These are phyloP conservation scores for Nycticryphes semicollaris DNA, from an alignment of 2,113 vertebrate species.

Conservation along the genomic window DNA sequence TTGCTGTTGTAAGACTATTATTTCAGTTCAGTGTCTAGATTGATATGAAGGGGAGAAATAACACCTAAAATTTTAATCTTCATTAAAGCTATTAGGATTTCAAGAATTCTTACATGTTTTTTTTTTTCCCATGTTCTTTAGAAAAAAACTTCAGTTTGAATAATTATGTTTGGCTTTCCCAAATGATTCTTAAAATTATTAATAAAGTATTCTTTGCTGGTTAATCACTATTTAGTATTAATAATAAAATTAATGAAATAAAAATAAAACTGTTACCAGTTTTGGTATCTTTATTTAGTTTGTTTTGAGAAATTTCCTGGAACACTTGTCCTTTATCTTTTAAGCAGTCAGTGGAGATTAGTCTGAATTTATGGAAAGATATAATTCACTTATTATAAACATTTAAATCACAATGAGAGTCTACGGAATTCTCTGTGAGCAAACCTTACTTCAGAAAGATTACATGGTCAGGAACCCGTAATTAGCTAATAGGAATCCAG, in stretches of 20 bases:
- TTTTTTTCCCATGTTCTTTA: not conserved
- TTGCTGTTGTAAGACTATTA: not conserved
- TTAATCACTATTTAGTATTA: not conserved
- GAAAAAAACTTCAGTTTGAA: not conserved
- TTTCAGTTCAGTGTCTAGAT: not conserved
- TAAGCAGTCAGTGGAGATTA: not conserved
- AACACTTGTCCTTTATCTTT: not conserved
- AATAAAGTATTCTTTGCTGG: not conserved
- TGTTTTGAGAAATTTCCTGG: not conserved
- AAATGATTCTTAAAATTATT: not conserved
- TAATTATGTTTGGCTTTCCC: not conserved
- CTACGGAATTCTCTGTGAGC: not conserved
- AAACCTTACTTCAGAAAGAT: not conserved
- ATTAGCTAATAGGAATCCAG: not conserved
- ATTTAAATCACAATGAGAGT: not conserved
- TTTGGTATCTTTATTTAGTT: not conserved
- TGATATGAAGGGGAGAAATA: not conserved
- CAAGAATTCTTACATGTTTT: not conserved
- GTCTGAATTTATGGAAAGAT: not conserved
- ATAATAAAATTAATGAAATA: not conserved
- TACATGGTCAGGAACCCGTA: not conserved
- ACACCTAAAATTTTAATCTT: not conserved
- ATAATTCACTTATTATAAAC: not conserved
- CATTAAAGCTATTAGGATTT: not conserved
- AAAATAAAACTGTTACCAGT: not conserved